A percentile compares a stretch with the other conserved stretches of the same genome.
These are phyloP conservation scores for Ceryle rudis DNA, from an alignment of 2,797 vertebrate genomes.

Conservation along the genomic window DNA sequence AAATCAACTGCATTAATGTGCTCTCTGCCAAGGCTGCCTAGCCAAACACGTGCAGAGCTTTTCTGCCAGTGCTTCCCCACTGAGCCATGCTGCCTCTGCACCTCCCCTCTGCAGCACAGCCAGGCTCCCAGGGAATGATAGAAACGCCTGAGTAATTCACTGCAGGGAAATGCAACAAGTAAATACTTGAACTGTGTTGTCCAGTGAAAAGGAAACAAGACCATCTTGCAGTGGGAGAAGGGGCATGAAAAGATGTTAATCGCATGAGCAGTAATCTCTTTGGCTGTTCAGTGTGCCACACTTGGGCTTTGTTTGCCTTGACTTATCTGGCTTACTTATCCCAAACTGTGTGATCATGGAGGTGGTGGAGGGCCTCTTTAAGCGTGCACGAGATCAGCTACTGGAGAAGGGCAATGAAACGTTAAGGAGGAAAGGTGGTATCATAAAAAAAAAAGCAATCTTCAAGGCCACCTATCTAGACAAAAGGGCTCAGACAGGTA, in stretches of 20 bases:
- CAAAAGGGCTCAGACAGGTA: slow-evolving; percentile 36
- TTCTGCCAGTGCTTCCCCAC: background rate
- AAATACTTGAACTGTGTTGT: slow-evolving; percentile 62
- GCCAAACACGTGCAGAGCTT: background rate
- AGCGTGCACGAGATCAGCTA: slow-evolving; percentile 38
- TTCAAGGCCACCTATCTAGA: slow-evolving; percentile 56
- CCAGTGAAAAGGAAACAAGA: slow-evolving; percentile 69
- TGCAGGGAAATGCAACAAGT: slow-evolving; percentile 38
- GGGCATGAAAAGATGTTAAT: slow-evolving; percentile 68
- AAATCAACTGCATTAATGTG: background rate
- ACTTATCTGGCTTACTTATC: slow-evolving; percentile 65
- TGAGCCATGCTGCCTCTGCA: background rate
- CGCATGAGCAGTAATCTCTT: slow-evolving; percentile 70
- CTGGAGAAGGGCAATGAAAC: slow-evolving; percentile 45
- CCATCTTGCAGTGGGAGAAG: slow-evolving; percentile 45
- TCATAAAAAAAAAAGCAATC: background rate
- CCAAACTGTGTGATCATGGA: slow-evolving; percentile 17
- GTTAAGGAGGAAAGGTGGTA: slow-evolving; percentile 20
- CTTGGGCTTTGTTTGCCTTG: slow-evolving; percentile 72
- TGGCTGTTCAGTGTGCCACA: slow-evolving; percentile 56
- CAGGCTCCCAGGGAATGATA: background rate
- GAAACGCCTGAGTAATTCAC: slow-evolving; percentile 26
- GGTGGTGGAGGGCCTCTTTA: slow-evolving; percentile 41
- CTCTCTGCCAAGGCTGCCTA: background rate
- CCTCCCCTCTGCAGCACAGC: background rate